A percentile compares a stretch with the other conserved stretches of the same genome.
Evolutionary conservation across 2,797 vertebrate species (phyloP).

Genomic region (Darevskia nairensis): DNA sequence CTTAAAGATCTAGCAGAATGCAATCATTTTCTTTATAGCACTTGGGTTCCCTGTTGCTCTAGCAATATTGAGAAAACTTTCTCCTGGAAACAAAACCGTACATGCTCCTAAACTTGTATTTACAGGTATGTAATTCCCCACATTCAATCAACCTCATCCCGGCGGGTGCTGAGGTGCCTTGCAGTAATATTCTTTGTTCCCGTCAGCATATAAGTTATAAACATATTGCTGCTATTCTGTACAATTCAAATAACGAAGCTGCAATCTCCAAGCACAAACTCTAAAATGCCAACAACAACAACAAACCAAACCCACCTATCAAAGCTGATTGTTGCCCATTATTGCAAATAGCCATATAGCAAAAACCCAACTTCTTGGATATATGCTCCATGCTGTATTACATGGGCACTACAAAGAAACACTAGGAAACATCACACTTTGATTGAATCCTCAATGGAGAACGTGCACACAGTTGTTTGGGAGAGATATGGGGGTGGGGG

Average conservation of each 20-base stretch:
- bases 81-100: constrained; percentile 42
- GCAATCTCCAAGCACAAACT: neutral
- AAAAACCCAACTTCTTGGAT: constrained; percentile 11
- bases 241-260: neutral
- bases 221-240: neutral
- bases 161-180: neutral
- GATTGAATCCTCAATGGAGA: constrained; percentile 21
- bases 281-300: neutral
- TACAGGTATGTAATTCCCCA: constrained; percentile 42
- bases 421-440: constrained; percentile 35
- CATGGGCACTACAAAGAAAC: neutral
- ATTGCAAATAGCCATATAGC: constrained; percentile 10
- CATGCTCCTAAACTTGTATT: constrained; percentile 32
- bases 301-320: rapidly evolving
- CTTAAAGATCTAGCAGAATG: neutral
- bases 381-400: neutral
- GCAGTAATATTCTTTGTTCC: neutral
- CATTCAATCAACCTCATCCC: constrained; percentile 29
- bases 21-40: neutral
- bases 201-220: constrained; percentile 2
- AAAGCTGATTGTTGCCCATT: constrained; percentile 1
- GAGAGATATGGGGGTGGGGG: constrained; percentile 43
- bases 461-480: constrained; percentile 37
- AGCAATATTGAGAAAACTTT: constrained; percentile 2
- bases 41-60: neutral